Evolutionary conservation across 2,888 invertebrate species (phyloP).

Genomic region (Drosophila neutralis): DNA sequence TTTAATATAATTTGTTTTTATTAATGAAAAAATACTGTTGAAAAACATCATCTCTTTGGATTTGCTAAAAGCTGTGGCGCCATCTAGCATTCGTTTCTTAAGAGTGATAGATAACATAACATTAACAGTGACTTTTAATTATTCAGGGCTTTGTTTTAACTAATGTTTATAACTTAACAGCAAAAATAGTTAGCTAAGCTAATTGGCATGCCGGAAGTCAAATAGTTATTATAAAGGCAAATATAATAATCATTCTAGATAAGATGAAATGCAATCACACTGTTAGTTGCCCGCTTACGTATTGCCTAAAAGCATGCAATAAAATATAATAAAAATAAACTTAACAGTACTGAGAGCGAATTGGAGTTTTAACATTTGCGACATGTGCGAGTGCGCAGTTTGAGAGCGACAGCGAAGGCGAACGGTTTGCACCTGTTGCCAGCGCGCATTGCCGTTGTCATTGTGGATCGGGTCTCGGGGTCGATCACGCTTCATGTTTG

Average conservation of each 20-base stretch:
- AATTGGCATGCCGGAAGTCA: neutral
- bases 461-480: conserved; percentile 59
- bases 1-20: neutral
- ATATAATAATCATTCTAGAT: neutral
- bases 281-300: neutral
- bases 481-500: conserved; percentile 54
- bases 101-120: neutral
- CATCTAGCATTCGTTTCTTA: conserved; percentile 14
- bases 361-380: conserved; percentile 24
- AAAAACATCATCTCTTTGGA: neutral
- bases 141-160: too few species aligned
- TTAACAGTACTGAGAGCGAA: conserved; percentile 33
- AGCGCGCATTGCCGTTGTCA: conserved; percentile 33
- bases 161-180: too few species aligned
- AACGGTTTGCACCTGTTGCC: conserved; percentile 83
- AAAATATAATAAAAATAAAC: neutral
- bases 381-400: conserved; percentile 68
- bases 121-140: neutral
- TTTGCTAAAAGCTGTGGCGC: neutral
- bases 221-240: neutral
- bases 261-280: neutral
- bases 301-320: conserved; percentile 32
- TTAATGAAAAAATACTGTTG: neutral
- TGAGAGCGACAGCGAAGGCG: conserved; percentile 84
- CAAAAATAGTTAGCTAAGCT: neutral